These are phyloP conservation scores for Danio rerio DNA, from an alignment of 2,113 vertebrate species.

Conservation along the genomic window DNA sequence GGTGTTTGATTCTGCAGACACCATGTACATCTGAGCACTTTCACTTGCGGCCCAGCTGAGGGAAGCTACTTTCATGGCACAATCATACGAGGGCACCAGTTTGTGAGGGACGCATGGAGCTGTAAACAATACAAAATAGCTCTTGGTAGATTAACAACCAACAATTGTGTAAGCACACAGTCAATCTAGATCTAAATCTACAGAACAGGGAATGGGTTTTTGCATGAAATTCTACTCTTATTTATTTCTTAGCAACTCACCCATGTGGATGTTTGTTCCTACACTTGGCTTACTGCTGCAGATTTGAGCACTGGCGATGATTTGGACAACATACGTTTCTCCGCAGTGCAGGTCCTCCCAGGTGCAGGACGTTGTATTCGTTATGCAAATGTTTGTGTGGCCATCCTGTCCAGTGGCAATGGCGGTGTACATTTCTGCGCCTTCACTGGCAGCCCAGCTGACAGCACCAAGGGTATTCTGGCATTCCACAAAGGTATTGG, in stretches of 20 bases:
- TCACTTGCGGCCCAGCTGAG: conserved; percentile 71
- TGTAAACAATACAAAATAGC: conserved; percentile 49
- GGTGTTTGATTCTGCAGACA: conserved; percentile 62
- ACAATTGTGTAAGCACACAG: neutral
- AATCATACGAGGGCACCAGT: conserved; percentile 68
- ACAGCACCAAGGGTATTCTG: conserved; percentile 68
- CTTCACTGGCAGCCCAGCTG: conserved; percentile 70
- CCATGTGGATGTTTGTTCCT: conserved; percentile 70
- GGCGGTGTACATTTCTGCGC: conserved; percentile 70
- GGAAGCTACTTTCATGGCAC: conserved; percentile 62
- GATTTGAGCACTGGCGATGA: conserved; percentile 62
- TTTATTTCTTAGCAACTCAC: conserved; percentile 55
- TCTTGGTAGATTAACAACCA: neutral
- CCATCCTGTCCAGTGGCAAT: conserved; percentile 66
- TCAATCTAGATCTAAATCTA: too few relatives aligned
- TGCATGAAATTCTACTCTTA: neutral
- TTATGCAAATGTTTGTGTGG: conserved; percentile 62
- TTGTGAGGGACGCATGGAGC: conserved; percentile 75
- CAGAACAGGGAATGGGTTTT: too few relatives aligned
- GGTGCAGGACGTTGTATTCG: conserved; percentile 66
- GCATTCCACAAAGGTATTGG: conserved; percentile 66
- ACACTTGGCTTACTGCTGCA: conserved; percentile 74
- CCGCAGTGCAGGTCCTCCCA: conserved; percentile 76
- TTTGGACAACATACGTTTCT: conserved; percentile 66
- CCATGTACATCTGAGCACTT: conserved; percentile 69